Percentiles rank a stretch among this genome's conserved stretches.
These are phyloP conservation scores for Pristis pectinata DNA, from an alignment of 2,797 vertebrate species.

Conservation along the genomic window DNA sequence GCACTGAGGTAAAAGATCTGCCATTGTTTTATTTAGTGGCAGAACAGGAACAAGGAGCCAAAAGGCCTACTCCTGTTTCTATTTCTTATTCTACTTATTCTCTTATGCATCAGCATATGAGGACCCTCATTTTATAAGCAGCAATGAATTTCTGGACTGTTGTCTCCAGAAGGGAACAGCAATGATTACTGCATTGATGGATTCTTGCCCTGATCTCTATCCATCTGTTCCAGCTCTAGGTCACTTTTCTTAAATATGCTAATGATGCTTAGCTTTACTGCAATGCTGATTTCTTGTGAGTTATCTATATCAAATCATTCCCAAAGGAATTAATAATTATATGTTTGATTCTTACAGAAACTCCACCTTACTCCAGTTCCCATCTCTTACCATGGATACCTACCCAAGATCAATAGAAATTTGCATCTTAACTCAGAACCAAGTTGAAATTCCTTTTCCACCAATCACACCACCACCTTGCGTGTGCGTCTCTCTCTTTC, in stretches of 20 bases:
- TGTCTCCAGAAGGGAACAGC: background rate
- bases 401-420: background rate
- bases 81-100: background rate
- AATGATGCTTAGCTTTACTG: background rate
- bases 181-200: background rate
- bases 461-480: background rate
- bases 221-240: background rate
- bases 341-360: background rate
- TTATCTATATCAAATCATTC: background rate
- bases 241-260: background rate
- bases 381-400: background rate
- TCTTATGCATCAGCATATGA: background rate
- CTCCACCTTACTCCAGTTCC: background rate
- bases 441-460: background rate
- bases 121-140: background rate
- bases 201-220: background rate
- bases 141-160: background rate
- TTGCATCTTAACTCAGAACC: background rate
- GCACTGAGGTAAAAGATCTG: too few species aligned
- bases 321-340: background rate
- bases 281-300: background rate
- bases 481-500: background rate
- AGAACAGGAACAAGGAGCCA: too few species aligned
- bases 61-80: too few species aligned
- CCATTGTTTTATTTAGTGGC: too few species aligned